Evolutionary conservation across 2,797 vertebrate genomes (phyloP).

Genomic region (Danio tinwini): DNA sequence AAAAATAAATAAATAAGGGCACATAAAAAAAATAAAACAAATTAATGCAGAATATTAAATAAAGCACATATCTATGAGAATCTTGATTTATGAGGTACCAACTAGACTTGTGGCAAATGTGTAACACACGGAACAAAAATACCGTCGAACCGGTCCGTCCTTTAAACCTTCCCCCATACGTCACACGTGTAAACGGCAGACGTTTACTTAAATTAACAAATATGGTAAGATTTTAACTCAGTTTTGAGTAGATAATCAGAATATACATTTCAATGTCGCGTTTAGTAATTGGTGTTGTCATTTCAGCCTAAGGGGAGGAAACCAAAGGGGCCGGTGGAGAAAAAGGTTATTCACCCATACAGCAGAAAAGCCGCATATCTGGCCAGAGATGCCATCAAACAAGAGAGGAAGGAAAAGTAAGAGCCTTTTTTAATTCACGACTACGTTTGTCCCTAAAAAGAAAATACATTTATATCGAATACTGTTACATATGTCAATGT

Average conservation of each 20-base stretch:
- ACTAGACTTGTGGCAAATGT: not conserved
- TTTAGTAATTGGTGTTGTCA: not conserved
- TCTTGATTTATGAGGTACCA: not conserved
- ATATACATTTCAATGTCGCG: too few relatives aligned
- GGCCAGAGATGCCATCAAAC: conserved; percentile 82
- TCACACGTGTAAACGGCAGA: conserved; percentile 11
- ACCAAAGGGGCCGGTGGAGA: conserved; percentile 79
- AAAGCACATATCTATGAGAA: too few relatives aligned
- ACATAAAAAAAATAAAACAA: not conserved
- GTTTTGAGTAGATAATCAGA: not conserved
- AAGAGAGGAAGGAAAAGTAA: conserved; percentile 89
- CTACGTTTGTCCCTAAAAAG: not conserved
- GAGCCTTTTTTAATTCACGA: not conserved
- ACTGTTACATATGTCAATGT: not conserved
- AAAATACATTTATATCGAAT: not conserved
- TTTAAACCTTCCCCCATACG: not conserved
- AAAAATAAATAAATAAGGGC: not conserved
- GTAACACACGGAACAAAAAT: conserved; percentile 35
- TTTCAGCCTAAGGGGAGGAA: conserved; percentile 87
- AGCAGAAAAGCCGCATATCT: conserved; percentile 94
- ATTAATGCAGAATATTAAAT: too few relatives aligned
- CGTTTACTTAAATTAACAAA: not conserved
- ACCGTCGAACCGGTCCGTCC: conserved; percentile 25
- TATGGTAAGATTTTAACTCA: not conserved
- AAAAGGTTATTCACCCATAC: conserved; percentile 90